phyloP scores from a whole-genome alignment of 1,140 invertebrate genomes.

The Calliphora vicina region DNA sequence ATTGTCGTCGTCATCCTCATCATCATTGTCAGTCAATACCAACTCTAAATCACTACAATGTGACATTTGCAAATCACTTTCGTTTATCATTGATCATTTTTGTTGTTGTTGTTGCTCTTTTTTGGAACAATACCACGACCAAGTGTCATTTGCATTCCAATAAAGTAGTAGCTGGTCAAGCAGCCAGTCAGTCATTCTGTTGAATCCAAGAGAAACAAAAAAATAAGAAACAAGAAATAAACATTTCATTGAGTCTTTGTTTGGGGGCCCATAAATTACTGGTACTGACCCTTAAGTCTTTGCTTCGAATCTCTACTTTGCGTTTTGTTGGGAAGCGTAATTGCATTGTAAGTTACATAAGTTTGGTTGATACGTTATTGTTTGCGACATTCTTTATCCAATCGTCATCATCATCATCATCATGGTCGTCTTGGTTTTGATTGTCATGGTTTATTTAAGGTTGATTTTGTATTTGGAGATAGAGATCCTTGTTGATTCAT shows the following conservation, averaged over 20 bases:
- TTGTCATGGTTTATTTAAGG: constrained; percentile 2
- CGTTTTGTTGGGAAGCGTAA: not conserved
- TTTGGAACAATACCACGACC: not conserved
- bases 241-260: constrained; percentile 26
- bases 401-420: constrained; percentile 51
- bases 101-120: not conserved
- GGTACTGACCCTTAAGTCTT: not conserved
- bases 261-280: constrained; percentile 15
- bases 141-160: constrained; percentile 31
- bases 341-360: constrained; percentile 16
- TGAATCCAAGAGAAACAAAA: too few species aligned
- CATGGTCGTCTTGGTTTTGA: not conserved
- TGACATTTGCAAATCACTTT: constrained; percentile 35
- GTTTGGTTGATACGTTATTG: constrained; percentile 51
- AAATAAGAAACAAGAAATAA: not conserved
- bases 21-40: not conserved
- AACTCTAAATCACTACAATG: constrained; percentile 11
- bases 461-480: constrained; percentile 36
- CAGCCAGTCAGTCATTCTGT: not conserved
- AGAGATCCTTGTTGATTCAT: constrained; percentile 28
- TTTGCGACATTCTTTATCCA: constrained; percentile 61
- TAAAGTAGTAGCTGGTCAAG: not conserved
- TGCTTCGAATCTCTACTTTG: not conserved
- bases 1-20: not conserved
- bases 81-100: constrained; percentile 30